These are phyloP conservation scores for Nymphalis urticae DNA, from an alignment of 2,888 invertebrate species.

Conservation along the genomic window DNA sequence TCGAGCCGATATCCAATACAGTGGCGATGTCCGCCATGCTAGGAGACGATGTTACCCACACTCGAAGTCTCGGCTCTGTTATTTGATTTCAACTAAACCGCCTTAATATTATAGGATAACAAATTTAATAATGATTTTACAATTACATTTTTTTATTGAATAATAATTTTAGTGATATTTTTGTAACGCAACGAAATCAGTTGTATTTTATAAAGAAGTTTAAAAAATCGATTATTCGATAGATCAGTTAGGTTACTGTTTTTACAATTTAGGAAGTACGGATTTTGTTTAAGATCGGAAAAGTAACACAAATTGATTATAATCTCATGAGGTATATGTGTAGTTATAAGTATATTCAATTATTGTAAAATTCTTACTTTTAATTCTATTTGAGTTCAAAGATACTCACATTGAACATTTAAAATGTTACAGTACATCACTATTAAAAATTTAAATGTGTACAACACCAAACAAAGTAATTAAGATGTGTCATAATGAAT, in stretches of 20 bases:
- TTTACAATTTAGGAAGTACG: neutral
- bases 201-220: neutral
- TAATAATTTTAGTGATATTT: conserved; percentile 11
- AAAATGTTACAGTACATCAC: conserved; percentile 1
- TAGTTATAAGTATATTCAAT: neutral
- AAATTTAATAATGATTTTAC: neutral
- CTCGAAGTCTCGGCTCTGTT: conserved; percentile 66
- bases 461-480: conserved; percentile 3
- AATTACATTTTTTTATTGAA: conserved; percentile 1
- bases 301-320: conserved; percentile 4
- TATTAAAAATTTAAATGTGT: neutral
- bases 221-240: neutral
- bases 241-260: conserved; percentile 1
- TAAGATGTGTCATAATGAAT: conserved; percentile 4
- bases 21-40: conserved; percentile 74
- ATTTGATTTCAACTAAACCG: conserved; percentile 51
- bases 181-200: conserved; percentile 5
- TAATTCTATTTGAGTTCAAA: conserved; percentile 5
- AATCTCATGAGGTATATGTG: neutral
- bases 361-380: neutral
- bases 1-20: conserved; percentile 81
- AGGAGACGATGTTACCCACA: conserved; percentile 54
- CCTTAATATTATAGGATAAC: conserved; percentile 7
- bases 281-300: conserved; percentile 2
- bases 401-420: neutral